A percentile compares a stretch with the other conserved stretches of the same genome.
phyloP scores from a whole-genome alignment of 2,113 vertebrate species.

The Eonycteris spelaea region DNA sequence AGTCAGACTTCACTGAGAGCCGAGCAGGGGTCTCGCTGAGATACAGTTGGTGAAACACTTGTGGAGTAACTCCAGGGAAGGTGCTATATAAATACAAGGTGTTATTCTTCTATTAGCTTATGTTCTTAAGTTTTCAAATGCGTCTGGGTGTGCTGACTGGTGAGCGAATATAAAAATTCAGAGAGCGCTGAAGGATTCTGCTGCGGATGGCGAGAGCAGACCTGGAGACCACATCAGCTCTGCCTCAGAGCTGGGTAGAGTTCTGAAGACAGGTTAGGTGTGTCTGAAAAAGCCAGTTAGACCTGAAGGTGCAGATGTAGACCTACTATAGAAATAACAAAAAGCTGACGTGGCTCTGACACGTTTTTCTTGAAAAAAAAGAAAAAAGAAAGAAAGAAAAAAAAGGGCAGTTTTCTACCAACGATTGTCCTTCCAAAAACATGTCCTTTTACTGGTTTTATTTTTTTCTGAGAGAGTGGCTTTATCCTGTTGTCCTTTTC shows the following conservation, averaged over 20 bases:
- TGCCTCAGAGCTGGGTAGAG: not conserved
- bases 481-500: conserved; percentile 53
- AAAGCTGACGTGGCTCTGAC: not conserved
- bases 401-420: not conserved
- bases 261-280: not conserved
- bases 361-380: not conserved
- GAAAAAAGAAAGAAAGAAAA: not conserved
- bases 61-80: conserved; percentile 12
- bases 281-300: not conserved
- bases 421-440: not conserved
- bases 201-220: not conserved
- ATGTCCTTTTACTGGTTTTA: not conserved
- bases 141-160: not conserved
- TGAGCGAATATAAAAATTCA: not conserved
- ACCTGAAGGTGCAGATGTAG: not conserved
- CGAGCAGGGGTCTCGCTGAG: not conserved
- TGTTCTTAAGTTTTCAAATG: conserved; percentile 14
- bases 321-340: not conserved
- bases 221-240: not conserved
- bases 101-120: not conserved
- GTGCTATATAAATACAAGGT: not conserved
- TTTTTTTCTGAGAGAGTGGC: conserved; percentile 14
- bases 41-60: not conserved
- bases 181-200: not conserved
- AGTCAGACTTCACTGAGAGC: not conserved